A percentile compares a stretch with the other conserved stretches of the same genome.
Conservation (phyloP, 2,113 vertebrate species). For the Corydoras maculifer region DNA sequence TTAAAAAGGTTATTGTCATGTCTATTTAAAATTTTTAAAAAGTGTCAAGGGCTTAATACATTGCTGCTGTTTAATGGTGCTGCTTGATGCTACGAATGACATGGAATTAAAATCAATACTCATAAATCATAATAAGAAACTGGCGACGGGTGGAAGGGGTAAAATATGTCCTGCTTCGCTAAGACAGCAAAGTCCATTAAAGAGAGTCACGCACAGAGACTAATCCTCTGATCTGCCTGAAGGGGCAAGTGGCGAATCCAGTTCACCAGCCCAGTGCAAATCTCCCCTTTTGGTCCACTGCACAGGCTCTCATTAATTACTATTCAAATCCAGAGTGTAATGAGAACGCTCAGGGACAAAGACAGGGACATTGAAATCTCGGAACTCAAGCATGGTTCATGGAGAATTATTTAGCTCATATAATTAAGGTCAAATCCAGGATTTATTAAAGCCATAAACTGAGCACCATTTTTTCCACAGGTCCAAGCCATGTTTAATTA, state of each 20-base stretch:
- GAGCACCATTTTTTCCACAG: neutral
- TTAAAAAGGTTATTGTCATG: slow-evolving; percentile 43
- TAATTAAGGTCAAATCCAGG: slow-evolving; percentile 31
- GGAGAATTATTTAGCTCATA: slow-evolving; percentile 7
- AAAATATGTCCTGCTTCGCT: slow-evolving; percentile 24
- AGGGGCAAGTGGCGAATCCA: slow-evolving; percentile 5
- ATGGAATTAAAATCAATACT: slow-evolving; percentile 60
- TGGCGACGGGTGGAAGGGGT: slow-evolving; percentile 24
- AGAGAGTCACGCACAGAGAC: slow-evolving; percentile 49
- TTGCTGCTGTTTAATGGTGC: slow-evolving; percentile 47
- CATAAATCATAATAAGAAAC: slow-evolving; percentile 62
- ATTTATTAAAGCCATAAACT: slow-evolving; percentile 13
- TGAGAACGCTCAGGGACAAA: slow-evolving; percentile 34
- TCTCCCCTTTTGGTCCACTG: slow-evolving; percentile 1
- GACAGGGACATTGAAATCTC: slow-evolving; percentile 27
- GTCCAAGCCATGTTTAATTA: too few species aligned
- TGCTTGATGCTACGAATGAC: slow-evolving; percentile 36
- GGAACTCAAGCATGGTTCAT: slow-evolving; percentile 15
- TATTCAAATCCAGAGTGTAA: slow-evolving; percentile 41
- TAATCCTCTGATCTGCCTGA: slow-evolving; percentile 45
- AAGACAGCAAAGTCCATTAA: slow-evolving; percentile 47
- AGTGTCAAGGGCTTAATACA: slow-evolving; percentile 50
- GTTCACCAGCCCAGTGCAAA: neutral
- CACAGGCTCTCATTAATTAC: slow-evolving; percentile 50
- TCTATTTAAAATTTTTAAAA: slow-evolving; percentile 46